Evolutionary conservation across 2,797 vertebrate species (phyloP).

Genomic region (Gymnothorax reevesii): DNA sequence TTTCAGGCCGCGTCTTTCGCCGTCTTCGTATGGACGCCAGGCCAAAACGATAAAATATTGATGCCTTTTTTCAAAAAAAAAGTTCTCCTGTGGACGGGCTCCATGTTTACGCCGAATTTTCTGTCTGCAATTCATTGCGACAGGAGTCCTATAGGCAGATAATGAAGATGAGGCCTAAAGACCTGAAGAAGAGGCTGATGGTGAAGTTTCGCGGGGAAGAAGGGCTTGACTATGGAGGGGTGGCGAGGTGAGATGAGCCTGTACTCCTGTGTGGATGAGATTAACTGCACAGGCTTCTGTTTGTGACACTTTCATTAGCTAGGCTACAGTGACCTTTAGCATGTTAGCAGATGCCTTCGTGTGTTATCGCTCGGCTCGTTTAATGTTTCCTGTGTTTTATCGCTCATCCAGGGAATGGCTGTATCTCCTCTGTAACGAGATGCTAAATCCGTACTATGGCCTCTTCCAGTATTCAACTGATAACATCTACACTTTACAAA

Average conservation of each 20-base stretch:
- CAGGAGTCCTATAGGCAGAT: constrained; percentile 97
- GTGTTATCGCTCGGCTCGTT: background rate
- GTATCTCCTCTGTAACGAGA: constrained; percentile 94
- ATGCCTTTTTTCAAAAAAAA: too few species aligned
- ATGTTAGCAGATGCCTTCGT: background rate
- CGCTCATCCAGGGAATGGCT: constrained; percentile 87
- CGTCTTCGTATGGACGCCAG: too few species aligned
- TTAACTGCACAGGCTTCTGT: background rate
- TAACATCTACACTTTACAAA: constrained; percentile 97
- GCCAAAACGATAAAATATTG: too few species aligned
- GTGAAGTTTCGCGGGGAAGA: constrained; percentile 97
- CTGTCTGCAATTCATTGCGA: background rate
- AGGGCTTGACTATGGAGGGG: constrained; percentile 93
- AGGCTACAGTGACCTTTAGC: background rate
- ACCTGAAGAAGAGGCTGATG: constrained; percentile 95
- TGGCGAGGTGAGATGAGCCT: constrained; percentile 80
- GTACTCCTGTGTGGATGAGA: too few species aligned
- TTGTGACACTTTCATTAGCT: background rate
- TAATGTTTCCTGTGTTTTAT: constrained; percentile 30
- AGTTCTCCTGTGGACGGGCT: too few species aligned
- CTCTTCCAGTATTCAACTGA: constrained; percentile 98
- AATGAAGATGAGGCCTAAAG: constrained; percentile 98
- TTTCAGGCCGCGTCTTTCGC: too few species aligned
- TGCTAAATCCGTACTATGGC: constrained; percentile 97
- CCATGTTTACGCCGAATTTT: background rate